Percentiles rank a stretch among this genome's conserved stretches.
Conservation (phyloP, 2,888 invertebrate genomes). For the Agrochola circellaris region DNA sequence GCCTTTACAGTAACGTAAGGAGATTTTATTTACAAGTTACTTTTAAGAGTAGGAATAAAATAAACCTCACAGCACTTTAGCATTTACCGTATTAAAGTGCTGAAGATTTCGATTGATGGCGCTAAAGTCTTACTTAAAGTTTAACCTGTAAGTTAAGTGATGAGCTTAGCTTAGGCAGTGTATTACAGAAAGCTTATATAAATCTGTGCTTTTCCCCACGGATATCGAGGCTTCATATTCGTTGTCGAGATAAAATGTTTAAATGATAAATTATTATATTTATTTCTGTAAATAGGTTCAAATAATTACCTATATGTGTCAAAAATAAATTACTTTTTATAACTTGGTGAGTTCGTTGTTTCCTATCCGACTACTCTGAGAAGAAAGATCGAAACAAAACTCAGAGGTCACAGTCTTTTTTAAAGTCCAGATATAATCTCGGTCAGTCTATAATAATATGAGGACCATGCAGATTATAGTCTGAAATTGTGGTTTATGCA, state of each 20-base stretch:
- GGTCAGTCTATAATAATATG: neutral
- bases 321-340: neutral
- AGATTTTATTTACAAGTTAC: neutral
- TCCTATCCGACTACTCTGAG: neutral
- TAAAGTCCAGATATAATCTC: neutral
- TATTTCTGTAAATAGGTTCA: neutral
- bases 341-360: neutral
- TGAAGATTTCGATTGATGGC: conserved; percentile 1
- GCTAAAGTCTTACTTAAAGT: too few relatives aligned
- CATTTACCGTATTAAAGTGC: neutral
- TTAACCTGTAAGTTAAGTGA: neutral
- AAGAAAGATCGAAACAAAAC: neutral
- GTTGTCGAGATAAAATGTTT: neutral
- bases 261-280: neutral
- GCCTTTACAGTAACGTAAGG: neutral
- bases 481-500: neutral
- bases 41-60: neutral
- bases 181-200: neutral
- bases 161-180: neutral
- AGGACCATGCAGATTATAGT: neutral
- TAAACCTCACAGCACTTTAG: neutral
- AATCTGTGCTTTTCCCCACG: neutral
- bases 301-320: neutral
- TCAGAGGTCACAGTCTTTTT: neutral
- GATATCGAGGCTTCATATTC: neutral